Evolutionary conservation across 1,140 invertebrate genomes (phyloP), one percentile per base, ranked within the genome.

Genomic region (Drusus annulatus): DNA sequence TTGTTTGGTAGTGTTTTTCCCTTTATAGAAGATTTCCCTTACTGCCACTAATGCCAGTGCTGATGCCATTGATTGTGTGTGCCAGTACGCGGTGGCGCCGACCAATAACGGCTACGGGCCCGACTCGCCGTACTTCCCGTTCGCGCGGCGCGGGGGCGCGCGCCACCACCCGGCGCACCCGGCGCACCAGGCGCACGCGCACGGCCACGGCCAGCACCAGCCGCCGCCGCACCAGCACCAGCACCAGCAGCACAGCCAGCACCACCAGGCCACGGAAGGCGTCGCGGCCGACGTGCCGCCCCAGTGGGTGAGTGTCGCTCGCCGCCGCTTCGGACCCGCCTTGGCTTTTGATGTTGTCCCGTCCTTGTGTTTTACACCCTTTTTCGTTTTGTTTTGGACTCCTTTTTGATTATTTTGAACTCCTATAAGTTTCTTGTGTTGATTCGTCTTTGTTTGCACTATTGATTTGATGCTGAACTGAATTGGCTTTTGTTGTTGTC

Each of bases 41-140:
- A 36, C 31, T 36, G 31, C 31, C 6, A 36, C 36, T 45, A 13
- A n/a, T n/a, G n/a, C n/a, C n/a, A n/a, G 36, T 45, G 8, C 36
- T 45, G 36, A 45, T 45, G 36, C 36, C 36, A 45, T 45, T 45
- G 36, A 45, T 45, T 45, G 36, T 45, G 36, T 45, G 36, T 45
- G 36, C 36, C 54, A 75, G 71, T 75, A 75, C 80, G 80, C 80
- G 71, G 80, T 80, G 56, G 80, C 82, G 79, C 77, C 82, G 63
- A 71, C 81, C 28, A 83, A 83, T 76, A 84, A 84, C 83, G 83
- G 83, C 68, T 84, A 84, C 80, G 78, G 77, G 5, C 80, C 82
- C n/a, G 83, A 84, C 78, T 74, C 83, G 74, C 74, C 83, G 63
- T 84, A 84, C 78, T 82, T 82, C 69, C 80, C 80, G 28, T 79